These are phyloP conservation scores for Autographa gamma DNA, from an alignment of 2,888 invertebrate genomes.

Conservation along the genomic window DNA sequence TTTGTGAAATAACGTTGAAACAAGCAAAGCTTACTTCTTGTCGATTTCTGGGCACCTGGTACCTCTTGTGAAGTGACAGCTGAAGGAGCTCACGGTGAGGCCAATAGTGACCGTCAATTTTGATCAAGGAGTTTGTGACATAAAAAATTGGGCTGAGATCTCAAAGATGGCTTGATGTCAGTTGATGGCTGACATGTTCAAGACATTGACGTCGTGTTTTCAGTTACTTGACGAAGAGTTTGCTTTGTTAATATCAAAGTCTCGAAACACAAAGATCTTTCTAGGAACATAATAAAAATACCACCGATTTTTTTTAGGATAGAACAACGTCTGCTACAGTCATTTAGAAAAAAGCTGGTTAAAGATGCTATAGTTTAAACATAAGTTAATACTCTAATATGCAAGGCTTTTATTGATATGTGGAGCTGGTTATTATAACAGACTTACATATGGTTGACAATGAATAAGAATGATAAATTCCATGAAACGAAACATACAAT, in stretches of 20 bases:
- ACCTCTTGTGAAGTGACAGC: slow-evolving; percentile 60
- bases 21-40: slow-evolving; percentile 76
- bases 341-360: background rate
- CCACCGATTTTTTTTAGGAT: background rate
- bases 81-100: slow-evolving; percentile 44
- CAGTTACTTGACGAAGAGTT: slow-evolving; percentile 5
- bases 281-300: too few species aligned
- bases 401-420: background rate
- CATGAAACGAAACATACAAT: slow-evolving; percentile 8
- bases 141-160: slow-evolving; percentile 33
- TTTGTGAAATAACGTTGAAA: slow-evolving; percentile 72
- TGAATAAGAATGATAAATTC: background rate
- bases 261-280: background rate
- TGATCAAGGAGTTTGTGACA: slow-evolving; percentile 41
- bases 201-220: slow-evolving; percentile 21
- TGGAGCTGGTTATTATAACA: background rate
- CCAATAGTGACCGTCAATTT: slow-evolving; percentile 50
- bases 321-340: background rate
- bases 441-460: background rate
- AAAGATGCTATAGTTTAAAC: background rate
- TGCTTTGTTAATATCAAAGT: background rate
- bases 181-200: slow-evolving; percentile 6
- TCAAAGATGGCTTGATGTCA: slow-evolving; percentile 27
- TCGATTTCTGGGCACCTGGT: slow-evolving; percentile 77
- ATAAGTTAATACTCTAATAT: background rate